phyloP scores from a whole-genome alignment of 1,140 invertebrate genomes.

The Drosophila ananassae region DNA sequence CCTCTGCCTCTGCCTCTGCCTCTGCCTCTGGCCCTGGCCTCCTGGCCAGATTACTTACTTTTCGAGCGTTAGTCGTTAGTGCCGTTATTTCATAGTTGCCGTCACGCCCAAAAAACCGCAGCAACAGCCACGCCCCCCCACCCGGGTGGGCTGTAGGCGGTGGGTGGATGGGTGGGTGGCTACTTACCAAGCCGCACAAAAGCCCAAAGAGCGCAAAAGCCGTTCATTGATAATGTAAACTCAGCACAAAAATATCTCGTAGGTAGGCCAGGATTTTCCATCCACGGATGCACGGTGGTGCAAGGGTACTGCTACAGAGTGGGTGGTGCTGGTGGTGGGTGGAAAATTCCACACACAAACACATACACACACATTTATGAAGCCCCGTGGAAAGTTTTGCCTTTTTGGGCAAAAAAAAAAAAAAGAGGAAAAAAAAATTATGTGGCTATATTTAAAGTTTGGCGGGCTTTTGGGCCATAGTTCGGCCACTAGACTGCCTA shows the following conservation, averaged over 20 bases:
- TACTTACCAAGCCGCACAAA: conserved; percentile 70
- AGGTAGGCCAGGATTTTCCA: conserved; percentile 15
- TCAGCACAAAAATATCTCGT: conserved; percentile 75
- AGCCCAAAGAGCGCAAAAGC: conserved; percentile 70
- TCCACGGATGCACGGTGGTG: background rate
- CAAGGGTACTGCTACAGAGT: no score
- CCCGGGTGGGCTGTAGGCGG: background rate
- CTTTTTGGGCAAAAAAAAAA: conserved; percentile 9
- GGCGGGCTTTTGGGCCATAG: conserved; percentile 29
- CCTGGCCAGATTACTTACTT: conserved; percentile 74
- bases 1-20: no score
- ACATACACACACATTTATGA: conserved; percentile 50
- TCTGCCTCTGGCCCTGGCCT: no score
- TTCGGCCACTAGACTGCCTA: conserved; percentile 52
- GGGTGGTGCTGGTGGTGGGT: no score
- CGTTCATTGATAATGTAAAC: conserved; percentile 81
- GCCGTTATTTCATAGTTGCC: conserved; percentile 78
- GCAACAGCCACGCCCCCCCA: conserved; percentile 19
- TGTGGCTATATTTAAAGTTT: conserved; percentile 80
- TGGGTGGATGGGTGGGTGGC: conserved; percentile 15
- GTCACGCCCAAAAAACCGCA: conserved; percentile 60
- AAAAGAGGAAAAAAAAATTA: conserved; percentile 57
- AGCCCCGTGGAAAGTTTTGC: conserved; percentile 67
- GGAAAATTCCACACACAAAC: no score
- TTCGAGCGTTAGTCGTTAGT: conserved; percentile 78